Evolutionary conservation across 2,888 invertebrate species (phyloP).

Genomic region (Nemoura dubitans): DNA sequence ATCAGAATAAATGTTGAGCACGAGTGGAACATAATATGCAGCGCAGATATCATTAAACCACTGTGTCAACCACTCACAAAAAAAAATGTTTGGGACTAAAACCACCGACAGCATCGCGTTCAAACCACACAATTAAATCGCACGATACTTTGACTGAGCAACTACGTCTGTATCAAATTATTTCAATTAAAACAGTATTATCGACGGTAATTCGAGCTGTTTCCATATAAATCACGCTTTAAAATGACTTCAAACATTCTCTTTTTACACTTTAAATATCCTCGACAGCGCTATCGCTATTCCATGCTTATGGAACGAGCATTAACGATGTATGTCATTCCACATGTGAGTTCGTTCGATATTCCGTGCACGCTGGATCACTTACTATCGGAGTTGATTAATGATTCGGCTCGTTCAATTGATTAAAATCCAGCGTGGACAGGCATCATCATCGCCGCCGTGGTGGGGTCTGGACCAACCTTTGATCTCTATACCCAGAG

Average conservation of each 20-base stretch:
- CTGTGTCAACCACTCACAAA: neutral
- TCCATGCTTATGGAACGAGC: neutral
- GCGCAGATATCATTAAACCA: neutral
- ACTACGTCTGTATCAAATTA: neutral
- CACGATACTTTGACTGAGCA: neutral
- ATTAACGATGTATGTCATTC: neutral
- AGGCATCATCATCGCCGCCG: neutral
- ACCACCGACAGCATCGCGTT: neutral
- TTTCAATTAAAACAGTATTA: neutral
- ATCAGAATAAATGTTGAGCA: neutral
- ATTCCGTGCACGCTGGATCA: neutral
- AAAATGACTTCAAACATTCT: neutral
- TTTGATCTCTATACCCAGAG: neutral
- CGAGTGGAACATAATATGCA: neutral
- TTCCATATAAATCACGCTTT: neutral
- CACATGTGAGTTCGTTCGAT: neutral
- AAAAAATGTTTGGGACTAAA: neutral
- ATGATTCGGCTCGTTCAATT: neutral
- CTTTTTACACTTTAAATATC: neutral
- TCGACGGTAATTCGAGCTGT: neutral
- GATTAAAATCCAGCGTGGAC: neutral
- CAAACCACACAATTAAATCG: neutral
- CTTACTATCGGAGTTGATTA: neutral
- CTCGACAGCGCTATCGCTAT: too few relatives aligned
- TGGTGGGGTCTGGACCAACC: neutral